phyloP scores from a whole-genome alignment of 2,113 vertebrate species.

The Mystacornis crossleyi region DNA sequence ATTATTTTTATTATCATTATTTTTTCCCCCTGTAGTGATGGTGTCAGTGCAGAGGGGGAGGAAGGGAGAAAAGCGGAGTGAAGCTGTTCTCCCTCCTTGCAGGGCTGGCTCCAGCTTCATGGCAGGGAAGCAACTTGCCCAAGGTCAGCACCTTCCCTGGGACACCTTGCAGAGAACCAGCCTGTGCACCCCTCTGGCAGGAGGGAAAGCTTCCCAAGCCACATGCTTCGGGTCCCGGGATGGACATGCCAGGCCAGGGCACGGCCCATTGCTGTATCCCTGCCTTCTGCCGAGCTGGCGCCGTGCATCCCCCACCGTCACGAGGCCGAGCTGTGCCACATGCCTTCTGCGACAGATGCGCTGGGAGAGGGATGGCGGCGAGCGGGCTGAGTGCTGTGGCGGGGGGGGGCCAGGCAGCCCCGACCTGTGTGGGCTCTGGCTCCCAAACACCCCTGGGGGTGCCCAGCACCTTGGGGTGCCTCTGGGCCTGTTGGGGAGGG shows the following conservation, averaged over 20 bases:
- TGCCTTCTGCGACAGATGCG: constrained; percentile 38
- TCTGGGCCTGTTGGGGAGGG: neutral
- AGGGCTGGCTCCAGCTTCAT: neutral
- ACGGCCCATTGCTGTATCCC: neutral
- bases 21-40: neutral
- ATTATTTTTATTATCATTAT: neutral
- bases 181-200: neutral
- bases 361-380: neutral
- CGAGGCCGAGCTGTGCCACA: constrained; percentile 18
- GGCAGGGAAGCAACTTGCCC: neutral
- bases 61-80: neutral
- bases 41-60: neutral
- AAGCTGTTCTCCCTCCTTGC: neutral
- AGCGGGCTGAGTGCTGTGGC: neutral
- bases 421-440: neutral
- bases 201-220: neutral
- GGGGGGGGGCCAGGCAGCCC: neutral
- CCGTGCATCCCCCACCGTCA: neutral
- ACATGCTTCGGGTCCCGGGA: accelerated
- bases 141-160: neutral
- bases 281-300: neutral
- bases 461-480: neutral
- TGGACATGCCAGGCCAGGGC: neutral
- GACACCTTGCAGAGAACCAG: neutral
- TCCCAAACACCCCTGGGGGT: neutral